Conservation (phyloP, 2,797 vertebrate genomes). For the Micrastur ruficollis region DNA sequence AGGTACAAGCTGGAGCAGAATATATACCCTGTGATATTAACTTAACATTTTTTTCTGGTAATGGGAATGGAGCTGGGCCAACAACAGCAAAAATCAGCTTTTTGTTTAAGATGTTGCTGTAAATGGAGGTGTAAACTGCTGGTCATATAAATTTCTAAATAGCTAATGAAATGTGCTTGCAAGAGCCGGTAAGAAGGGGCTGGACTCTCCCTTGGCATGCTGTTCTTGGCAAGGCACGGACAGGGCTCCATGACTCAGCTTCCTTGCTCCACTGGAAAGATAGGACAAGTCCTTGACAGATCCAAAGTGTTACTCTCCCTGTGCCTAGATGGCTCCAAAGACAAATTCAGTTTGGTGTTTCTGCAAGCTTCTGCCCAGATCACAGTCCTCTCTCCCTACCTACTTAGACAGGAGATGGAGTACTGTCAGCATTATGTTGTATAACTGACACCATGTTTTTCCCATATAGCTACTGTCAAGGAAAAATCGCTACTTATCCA, state of each 20-base stretch:
- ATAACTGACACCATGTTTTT: not conserved
- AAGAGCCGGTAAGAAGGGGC: not conserved
- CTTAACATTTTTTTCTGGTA: not conserved
- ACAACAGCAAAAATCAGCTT: not conserved
- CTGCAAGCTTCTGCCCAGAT: not conserved
- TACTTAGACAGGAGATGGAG: not conserved
- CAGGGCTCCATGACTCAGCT: not conserved
- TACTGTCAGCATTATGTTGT: not conserved
- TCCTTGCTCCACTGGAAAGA: not conserved
- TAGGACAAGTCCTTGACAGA: not conserved
- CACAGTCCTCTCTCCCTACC: not conserved
- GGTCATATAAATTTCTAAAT: not conserved
- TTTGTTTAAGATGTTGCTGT: not conserved
- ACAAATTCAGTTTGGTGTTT: not conserved
- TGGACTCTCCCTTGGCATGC: not conserved
- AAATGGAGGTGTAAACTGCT: not conserved
- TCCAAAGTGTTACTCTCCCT: not conserved
- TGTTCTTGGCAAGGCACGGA: not conserved
- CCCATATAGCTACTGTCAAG: not conserved
- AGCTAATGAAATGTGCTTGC: not conserved
- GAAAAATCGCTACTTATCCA: not conserved
- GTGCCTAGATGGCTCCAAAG: not conserved
- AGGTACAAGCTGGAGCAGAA: not conserved
- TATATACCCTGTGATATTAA: not conserved
- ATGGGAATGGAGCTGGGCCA: not conserved